phyloP scores from a whole-genome alignment of 2,888 invertebrate species.

The Xylota segnis region DNA sequence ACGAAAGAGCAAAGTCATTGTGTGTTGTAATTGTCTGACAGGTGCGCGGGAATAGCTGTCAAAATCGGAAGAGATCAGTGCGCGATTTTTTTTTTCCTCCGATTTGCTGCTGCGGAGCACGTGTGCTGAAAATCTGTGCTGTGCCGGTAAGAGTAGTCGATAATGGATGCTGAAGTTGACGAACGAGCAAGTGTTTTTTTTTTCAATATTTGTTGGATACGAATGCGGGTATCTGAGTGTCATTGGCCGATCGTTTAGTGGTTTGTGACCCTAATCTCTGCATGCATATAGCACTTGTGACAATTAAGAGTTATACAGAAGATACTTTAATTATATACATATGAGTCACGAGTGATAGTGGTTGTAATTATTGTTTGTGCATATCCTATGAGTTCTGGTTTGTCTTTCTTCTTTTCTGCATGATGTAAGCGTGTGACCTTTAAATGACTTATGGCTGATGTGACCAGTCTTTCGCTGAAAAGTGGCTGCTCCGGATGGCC shows the following conservation, averaged over 20 bases:
- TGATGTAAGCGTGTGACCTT: constrained; percentile 1
- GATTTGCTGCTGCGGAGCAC: background rate
- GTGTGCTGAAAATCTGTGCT: background rate
- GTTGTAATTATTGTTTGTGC: background rate
- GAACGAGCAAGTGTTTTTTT: background rate
- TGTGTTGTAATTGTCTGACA: constrained; percentile 29
- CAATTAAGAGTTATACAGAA: background rate
- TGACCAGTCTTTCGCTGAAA: background rate
- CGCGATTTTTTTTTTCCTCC: background rate
- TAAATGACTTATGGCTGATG: constrained; percentile 1
- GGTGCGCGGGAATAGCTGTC: constrained; percentile 23
- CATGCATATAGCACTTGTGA: no score
- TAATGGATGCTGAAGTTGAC: background rate
- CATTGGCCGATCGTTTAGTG: background rate
- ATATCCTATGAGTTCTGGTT: background rate
- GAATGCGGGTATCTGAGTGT: background rate
- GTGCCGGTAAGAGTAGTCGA: constrained; percentile 1
- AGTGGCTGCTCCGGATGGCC: no score
- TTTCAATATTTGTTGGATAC: no score
- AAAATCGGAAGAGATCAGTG: constrained; percentile 9
- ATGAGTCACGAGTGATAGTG: background rate
- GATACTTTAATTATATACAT: constrained; percentile 2
- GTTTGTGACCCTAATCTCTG: background rate
- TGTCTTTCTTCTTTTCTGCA: background rate
- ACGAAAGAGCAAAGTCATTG: background rate